Conservation (phyloP, 2,797 vertebrate species). For the Notamacropus eugenii region DNA sequence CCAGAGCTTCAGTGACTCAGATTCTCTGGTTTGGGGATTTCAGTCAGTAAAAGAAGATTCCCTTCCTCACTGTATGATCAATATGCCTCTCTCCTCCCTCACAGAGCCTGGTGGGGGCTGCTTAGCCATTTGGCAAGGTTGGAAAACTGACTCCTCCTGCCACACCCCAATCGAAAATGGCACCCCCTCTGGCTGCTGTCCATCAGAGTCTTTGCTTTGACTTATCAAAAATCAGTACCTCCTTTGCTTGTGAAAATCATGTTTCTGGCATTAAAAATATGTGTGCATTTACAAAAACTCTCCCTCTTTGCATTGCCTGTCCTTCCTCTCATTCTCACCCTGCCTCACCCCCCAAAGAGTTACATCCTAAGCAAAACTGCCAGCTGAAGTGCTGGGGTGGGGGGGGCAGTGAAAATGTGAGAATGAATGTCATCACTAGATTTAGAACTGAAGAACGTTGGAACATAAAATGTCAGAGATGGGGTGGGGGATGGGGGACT, state of each 20-base stretch:
- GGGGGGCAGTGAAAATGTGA: not conserved
- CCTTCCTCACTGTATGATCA: not conserved
- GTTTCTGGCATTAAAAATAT: not conserved
- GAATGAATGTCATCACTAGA: not conserved
- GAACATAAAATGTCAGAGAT: not conserved
- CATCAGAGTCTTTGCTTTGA: not conserved
- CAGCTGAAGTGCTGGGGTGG: not conserved
- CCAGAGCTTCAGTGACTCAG: not conserved
- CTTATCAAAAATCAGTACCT: not conserved
- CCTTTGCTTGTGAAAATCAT: not conserved
- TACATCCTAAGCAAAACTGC: not conserved
- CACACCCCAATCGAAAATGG: not conserved
- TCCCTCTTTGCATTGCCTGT: not conserved
- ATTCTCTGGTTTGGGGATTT: not conserved
- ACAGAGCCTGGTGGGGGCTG: not conserved
- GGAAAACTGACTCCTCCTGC: not conserved
- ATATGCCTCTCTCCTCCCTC: not conserved
- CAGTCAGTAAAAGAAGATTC: not conserved
- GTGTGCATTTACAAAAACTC: not conserved
- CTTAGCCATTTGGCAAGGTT: not conserved
- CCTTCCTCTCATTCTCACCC: not conserved
- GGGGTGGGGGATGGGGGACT: not conserved
- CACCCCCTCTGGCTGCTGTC: not conserved
- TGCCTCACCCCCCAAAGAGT: not conserved
- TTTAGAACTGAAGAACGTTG: not conserved